phyloP scores from a whole-genome alignment of 2,113 vertebrate species.

The Saccopteryx leptura region DNA sequence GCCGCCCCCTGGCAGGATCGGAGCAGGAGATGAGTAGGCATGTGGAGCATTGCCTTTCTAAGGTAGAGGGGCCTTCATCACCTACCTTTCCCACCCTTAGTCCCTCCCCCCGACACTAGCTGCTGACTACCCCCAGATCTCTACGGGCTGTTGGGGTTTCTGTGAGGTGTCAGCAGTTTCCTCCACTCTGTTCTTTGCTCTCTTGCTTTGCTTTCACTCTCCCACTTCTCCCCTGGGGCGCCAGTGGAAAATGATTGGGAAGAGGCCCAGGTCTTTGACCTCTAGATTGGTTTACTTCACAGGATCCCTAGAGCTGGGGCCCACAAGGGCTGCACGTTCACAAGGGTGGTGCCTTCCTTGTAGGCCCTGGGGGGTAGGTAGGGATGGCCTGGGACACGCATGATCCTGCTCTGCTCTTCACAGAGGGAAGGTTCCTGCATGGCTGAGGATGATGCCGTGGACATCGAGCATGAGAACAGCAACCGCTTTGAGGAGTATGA shows the following conservation, averaged over 20 bases:
- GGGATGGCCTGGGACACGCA: neutral
- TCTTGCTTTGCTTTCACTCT: conserved; percentile 65
- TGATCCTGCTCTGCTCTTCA: conserved; percentile 83
- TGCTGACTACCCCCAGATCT: neutral
- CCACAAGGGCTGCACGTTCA: no score
- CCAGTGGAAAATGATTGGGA: conserved; percentile 62
- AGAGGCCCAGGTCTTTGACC: conserved; percentile 58
- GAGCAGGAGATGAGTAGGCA: conserved; percentile 99
- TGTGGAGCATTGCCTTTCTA: conserved; percentile 99
- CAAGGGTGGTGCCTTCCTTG: conserved; percentile 10
- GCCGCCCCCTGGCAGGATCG: conserved; percentile 97
- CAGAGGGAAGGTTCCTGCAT: conserved; percentile 97
- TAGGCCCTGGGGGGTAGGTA: conserved; percentile 35
- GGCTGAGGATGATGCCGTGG: conserved; percentile 96
- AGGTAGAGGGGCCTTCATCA: conserved; percentile 94
- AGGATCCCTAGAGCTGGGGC: conserved; percentile 25
- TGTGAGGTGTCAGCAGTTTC: conserved; percentile 25
- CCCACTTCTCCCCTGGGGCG: conserved; percentile 14
- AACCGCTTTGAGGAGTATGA: conserved; percentile 99
- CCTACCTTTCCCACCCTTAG: conserved; percentile 77
- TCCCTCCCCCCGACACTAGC: conserved; percentile 41
- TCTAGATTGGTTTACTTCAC: conserved; percentile 57
- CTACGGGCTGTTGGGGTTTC: conserved; percentile 59
- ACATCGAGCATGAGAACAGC: conserved; percentile 97
- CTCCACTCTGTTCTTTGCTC: neutral